phyloP scores from a whole-genome alignment of 2,888 invertebrate species.

The Macrosoma leucophasiata region DNA sequence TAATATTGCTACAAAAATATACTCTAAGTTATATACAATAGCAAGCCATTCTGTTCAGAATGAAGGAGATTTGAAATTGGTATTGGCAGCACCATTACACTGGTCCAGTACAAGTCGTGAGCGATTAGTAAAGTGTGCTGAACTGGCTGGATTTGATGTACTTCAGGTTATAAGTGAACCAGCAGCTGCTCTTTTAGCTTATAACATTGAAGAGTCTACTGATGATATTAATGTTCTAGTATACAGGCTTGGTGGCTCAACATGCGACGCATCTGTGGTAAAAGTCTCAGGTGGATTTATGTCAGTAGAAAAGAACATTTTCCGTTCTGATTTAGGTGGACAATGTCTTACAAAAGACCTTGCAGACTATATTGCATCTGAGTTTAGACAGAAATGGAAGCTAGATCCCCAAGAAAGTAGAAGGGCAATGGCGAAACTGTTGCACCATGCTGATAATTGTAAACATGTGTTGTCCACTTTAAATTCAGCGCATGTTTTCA shows the following conservation, averaged over 20 bases:
- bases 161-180: slow-evolving; percentile 84
- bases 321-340: slow-evolving; percentile 81
- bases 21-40: slow-evolving; percentile 74
- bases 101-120: slow-evolving; percentile 77
- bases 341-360: slow-evolving; percentile 80
- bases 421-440: slow-evolving; percentile 81
- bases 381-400: slow-evolving; percentile 81
- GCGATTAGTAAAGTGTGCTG: slow-evolving; percentile 78
- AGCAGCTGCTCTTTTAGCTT: slow-evolving; percentile 83
- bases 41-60: slow-evolving; percentile 78
- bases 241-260: slow-evolving; percentile 83
- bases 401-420: slow-evolving; percentile 81
- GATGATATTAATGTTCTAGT: slow-evolving; percentile 74
- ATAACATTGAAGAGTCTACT: slow-evolving; percentile 71
- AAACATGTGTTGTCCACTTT: slow-evolving; percentile 85
- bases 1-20: slow-evolving; percentile 76
- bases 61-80: slow-evolving; percentile 78
- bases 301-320: slow-evolving; percentile 74
- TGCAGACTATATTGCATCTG: slow-evolving; percentile 79
- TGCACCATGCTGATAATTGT: slow-evolving; percentile 81
- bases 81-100: slow-evolving; percentile 82
- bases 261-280: slow-evolving; percentile 81
- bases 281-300: slow-evolving; percentile 80
- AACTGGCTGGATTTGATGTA: slow-evolving; percentile 84
- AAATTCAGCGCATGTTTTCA: slow-evolving; percentile 83